Percentiles rank a stretch among this genome's conserved stretches.
phyloP scores from a whole-genome alignment of 2,113 vertebrate genomes.

The Todiramphus chloris region DNA sequence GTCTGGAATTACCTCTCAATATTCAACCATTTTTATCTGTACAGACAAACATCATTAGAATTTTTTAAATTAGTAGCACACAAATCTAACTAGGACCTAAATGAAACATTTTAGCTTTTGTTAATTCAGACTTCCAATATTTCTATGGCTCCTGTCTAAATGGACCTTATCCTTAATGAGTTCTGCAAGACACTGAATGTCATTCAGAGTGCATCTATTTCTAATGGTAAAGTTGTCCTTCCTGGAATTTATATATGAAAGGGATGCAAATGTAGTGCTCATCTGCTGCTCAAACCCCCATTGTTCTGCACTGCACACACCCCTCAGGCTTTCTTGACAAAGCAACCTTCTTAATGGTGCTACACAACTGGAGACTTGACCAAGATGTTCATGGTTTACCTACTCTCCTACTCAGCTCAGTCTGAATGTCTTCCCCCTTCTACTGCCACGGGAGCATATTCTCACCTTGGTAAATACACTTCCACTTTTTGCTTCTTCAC shows the following conservation, averaged over 20 bases:
- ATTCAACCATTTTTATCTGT: not conserved
- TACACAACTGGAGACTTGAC: not conserved
- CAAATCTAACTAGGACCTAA: not conserved
- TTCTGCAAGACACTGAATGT: not conserved
- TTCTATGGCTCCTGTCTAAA: not conserved
- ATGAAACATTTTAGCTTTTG: not conserved
- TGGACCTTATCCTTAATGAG: not conserved
- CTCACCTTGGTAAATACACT: slow-evolving; percentile 94
- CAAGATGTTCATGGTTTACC: not conserved
- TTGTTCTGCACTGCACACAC: not conserved
- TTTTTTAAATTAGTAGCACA: not conserved
- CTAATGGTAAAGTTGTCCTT: not conserved
- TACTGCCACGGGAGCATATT: accelerated
- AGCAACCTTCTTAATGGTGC: not conserved
- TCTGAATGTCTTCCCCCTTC: not conserved
- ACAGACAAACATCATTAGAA: not conserved
- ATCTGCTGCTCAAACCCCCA: not conserved
- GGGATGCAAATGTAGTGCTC: not conserved
- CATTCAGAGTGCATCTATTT: not conserved
- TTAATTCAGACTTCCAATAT: not conserved
- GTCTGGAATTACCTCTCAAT: not conserved
- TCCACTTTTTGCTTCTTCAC: slow-evolving; percentile 98
- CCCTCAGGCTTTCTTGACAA: not conserved
- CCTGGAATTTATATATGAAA: not conserved
- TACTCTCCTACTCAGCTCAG: not conserved